Conservation (phyloP, 2,797 vertebrate genomes). For the Poeciliopsis paucimaculata region DNA sequence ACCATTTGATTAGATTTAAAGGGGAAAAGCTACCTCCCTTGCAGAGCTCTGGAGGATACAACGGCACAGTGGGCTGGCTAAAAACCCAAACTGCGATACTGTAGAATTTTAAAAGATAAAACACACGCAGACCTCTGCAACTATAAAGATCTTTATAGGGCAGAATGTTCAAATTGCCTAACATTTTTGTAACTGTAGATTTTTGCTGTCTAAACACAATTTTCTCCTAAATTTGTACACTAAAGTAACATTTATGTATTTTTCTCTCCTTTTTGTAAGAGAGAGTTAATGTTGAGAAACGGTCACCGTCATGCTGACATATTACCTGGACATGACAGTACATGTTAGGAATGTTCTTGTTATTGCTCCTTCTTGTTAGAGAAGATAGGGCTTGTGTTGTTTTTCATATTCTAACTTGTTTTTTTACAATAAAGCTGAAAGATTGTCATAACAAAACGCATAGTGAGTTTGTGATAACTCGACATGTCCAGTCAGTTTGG, state of each 20-base stretch:
- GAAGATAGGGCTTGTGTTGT: slow-evolving; percentile 5
- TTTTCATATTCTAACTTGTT: slow-evolving; percentile 44
- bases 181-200: not conserved
- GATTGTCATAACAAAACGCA: slow-evolving; percentile 9
- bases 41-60: slow-evolving; percentile 22
- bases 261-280: slow-evolving; percentile 22
- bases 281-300: slow-evolving; percentile 12
- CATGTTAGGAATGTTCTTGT: slow-evolving; percentile 17
- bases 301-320: slow-evolving; percentile 3
- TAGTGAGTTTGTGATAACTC: not conserved
- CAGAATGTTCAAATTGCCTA: not conserved
- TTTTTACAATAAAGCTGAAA: slow-evolving; percentile 59
- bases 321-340: slow-evolving; percentile 28
- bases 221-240: slow-evolving; percentile 2
- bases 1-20: slow-evolving; percentile 29
- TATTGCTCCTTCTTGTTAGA: slow-evolving; percentile 29
- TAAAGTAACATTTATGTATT: slow-evolving; percentile 5
- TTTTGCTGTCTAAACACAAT: not conserved
- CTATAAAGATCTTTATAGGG: not conserved
- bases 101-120: slow-evolving; percentile 25
- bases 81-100: slow-evolving; percentile 2
- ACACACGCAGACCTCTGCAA: slow-evolving; percentile 7
- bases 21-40: slow-evolving; percentile 25
- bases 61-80: slow-evolving; percentile 18
- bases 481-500: not conserved